Conservation (phyloP, 2,113 vertebrate genomes). For the Prunella himalayana region DNA sequence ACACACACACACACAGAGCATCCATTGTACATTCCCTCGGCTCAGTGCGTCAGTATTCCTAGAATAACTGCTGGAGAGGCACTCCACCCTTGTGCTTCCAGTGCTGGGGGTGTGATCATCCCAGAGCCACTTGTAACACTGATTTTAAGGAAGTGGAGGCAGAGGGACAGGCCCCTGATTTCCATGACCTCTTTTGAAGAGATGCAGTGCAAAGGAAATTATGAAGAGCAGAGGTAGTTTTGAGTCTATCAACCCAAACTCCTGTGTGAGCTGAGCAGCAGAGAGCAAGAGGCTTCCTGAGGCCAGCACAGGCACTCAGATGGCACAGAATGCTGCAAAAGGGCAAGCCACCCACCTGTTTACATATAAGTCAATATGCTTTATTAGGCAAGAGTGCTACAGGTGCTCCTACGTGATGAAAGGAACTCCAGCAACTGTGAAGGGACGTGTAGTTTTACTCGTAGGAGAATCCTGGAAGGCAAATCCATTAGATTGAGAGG, state of each 20-base stretch:
- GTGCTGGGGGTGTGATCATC: not conserved
- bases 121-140: not conserved
- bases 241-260: not conserved
- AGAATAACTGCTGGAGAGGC: conserved; percentile 59
- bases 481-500: not conserved
- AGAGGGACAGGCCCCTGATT: not conserved
- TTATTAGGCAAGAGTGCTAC: conserved; percentile 30
- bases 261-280: not conserved
- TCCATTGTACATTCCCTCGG: not conserved
- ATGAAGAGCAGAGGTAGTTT: not conserved
- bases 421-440: not conserved
- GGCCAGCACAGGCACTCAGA: not conserved
- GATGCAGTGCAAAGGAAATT: not conserved
- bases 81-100: conserved; percentile 49
- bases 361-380: conserved; percentile 12
- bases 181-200: not conserved
- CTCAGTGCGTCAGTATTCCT: conserved; percentile 34
- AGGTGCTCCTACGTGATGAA: not conserved
- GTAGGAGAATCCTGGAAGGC: not conserved
- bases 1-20: not conserved
- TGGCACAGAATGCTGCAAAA: not conserved
- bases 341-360: conserved; percentile 9
- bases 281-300: not conserved
- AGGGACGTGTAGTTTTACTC: not conserved
- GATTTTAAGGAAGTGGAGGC: not conserved